These are phyloP conservation scores for Adela reaumurella DNA, from an alignment of 2,888 invertebrate species.

Conservation along the genomic window DNA sequence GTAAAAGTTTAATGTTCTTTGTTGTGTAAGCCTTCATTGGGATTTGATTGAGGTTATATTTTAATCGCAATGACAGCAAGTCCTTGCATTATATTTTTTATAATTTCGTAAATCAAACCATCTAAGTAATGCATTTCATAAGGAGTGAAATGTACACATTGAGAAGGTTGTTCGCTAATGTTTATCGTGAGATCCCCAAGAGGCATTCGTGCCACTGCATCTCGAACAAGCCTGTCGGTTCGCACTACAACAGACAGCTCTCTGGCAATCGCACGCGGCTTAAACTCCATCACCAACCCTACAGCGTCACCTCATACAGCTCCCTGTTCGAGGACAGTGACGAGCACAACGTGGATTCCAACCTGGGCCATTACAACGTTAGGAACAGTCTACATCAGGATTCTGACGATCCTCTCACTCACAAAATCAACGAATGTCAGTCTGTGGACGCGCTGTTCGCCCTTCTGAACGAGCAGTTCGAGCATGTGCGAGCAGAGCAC, in stretches of 20 bases:
- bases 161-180: neutral
- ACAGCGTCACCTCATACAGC: no score
- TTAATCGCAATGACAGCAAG: no score
- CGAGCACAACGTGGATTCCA: neutral
- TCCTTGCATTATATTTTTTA: no score
- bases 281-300: neutral
- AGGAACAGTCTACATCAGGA: neutral
- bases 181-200: neutral
- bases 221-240: neutral
- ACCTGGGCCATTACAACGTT: neutral
- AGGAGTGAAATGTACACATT: neutral
- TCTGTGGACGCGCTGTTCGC: constrained; percentile 29
- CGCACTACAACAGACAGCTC: neutral
- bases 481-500: constrained; percentile 14
- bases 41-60: no score
- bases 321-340: neutral
- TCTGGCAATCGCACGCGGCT: neutral
- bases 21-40: no score
- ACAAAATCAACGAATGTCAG: constrained; percentile 20
- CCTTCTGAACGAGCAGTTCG: constrained; percentile 19
- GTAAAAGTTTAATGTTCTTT: no score
- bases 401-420: neutral
- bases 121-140: neutral
- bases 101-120: no score
- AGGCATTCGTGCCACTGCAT: neutral